Base-by-base conservation (phyloP, 1,140 invertebrate genomes). In the Bombus picipes region DNA sequence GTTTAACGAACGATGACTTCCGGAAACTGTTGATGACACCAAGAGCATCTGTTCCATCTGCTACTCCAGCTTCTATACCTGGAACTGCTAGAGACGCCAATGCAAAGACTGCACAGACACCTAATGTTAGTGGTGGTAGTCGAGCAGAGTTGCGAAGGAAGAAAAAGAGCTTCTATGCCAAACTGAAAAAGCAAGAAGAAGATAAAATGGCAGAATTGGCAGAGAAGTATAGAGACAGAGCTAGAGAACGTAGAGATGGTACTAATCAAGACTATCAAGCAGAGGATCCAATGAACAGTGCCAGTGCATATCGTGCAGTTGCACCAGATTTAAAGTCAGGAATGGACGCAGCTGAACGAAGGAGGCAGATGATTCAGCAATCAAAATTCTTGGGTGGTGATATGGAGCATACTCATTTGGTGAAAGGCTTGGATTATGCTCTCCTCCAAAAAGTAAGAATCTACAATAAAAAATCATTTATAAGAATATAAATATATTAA, bases 361-460 rank as follows among this genome's bases (percentile, higher is more conserved):
- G 99, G 66, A 96, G 98, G 59, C 98, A 99, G 93, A 97, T 99
- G 96, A 99, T 99, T 94, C 98, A 99, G 95, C 99, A 99, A 95
- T 99, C 99, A 0, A 99, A 99, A 96, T 99, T 99, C 95, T 98
- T 99, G 95, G 99, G 99, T 94, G 99, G 99, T 97, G 99, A 99
- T 95, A 99, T 99, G 98, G 99, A 99, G 90, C 99, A 99, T 92
- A 99, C 99, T 95, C 99, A 99, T 96, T 99, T 99, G 96, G 99
- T 99, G 78, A 99, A 99, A 96, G 99, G 99, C 95, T 96, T 99
- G 18, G 99, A 99, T 97, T 99, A 99, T 96, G 99, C 99, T 13
- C 95, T 99, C n/a, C 95, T 99, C 73, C 99, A 99, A 94, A 99
- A 99, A 96, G 98, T 99, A 91, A 95, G 5, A n/a, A 32, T 68